Conservation (phyloP, 1,140 invertebrate species). For the Caenorhabditis tropicalis region DNA sequence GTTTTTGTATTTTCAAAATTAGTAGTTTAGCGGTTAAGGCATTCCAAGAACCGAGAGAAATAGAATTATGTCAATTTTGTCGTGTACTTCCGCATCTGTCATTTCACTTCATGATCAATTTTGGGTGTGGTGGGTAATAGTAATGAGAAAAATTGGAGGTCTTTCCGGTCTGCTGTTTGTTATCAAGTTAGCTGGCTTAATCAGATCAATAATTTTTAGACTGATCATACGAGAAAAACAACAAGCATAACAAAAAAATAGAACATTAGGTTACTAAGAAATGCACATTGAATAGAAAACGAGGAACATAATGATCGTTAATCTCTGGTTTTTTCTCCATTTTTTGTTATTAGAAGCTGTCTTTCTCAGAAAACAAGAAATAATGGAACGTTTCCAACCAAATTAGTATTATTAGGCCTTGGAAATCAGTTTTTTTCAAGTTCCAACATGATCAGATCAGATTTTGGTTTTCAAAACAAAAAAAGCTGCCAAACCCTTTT, state of each 20-base stretch:
- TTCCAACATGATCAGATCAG: too few relatives aligned
- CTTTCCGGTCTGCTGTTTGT: background rate
- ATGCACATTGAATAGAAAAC: background rate
- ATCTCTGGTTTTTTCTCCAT: background rate
- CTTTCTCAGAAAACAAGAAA: background rate
- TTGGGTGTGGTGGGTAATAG: background rate
- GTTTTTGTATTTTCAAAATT: too few relatives aligned
- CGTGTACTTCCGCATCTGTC: too few relatives aligned
- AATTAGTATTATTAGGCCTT: too few relatives aligned
- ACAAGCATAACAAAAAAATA: background rate
- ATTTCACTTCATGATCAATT: too few relatives aligned
- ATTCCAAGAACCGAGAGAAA: too few relatives aligned
- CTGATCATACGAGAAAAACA: background rate
- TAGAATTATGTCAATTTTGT: too few relatives aligned
- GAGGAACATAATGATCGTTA: constrained; percentile 1
- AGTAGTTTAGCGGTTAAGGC: too few relatives aligned
- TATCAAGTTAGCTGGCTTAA: background rate
- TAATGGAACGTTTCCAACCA: too few relatives aligned
- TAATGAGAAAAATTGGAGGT: background rate
- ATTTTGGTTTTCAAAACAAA: too few relatives aligned
- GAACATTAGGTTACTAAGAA: background rate
- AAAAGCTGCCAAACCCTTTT: too few relatives aligned
- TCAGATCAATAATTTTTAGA: background rate
- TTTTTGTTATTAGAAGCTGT: background rate
- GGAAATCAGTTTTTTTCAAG: too few relatives aligned